A percentile compares a stretch with the other conserved stretches of the same genome.
These are phyloP conservation scores for Drosophila burlai DNA, from an alignment of 1,140 invertebrate genomes.

Conservation along the genomic window DNA sequence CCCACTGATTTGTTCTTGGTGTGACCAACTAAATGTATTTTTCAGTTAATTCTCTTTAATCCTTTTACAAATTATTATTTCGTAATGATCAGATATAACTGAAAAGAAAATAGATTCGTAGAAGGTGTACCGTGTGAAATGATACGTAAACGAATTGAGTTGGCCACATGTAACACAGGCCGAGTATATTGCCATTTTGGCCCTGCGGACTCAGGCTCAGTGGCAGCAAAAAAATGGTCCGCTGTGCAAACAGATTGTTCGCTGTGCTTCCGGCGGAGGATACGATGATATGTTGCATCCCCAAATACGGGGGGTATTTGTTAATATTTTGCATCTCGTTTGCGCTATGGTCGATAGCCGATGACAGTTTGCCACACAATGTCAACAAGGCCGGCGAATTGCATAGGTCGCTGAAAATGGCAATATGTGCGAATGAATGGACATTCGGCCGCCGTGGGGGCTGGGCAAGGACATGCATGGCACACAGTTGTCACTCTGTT, in stretches of 20 bases:
- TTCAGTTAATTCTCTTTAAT: too few relatives aligned
- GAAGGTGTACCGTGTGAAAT: not conserved
- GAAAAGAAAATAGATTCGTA: not conserved
- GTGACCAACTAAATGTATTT: not conserved
- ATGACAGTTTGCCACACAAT: slow-evolving; percentile 62
- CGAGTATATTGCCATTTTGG: slow-evolving; percentile 6
- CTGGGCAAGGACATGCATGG: slow-evolving; percentile 14
- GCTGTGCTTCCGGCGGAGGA: not conserved
- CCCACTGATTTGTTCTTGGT: not conserved
- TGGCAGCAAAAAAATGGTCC: slow-evolving; percentile 3
- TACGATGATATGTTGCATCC: slow-evolving; percentile 19
- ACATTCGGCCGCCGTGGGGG: slow-evolving; percentile 12
- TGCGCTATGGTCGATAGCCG: slow-evolving; percentile 31
- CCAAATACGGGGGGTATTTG: slow-evolving; percentile 55
- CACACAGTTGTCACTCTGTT: slow-evolving; percentile 56
- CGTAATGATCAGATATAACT: not conserved
- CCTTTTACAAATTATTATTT: not conserved
- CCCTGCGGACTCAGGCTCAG: slow-evolving; percentile 4
- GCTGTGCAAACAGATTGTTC: slow-evolving; percentile 21
- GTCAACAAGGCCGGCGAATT: slow-evolving; percentile 63
- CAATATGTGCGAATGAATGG: slow-evolving; percentile 33
- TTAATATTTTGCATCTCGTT: slow-evolving; percentile 73
- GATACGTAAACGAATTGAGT: not conserved
- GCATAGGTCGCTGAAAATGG: slow-evolving; percentile 52
- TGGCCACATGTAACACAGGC: not conserved